Evolutionary conservation across 1,140 invertebrate species (phyloP), one percentile per base, ranked within the genome.

Genomic region (Drosophila kurseongensis): DNA sequence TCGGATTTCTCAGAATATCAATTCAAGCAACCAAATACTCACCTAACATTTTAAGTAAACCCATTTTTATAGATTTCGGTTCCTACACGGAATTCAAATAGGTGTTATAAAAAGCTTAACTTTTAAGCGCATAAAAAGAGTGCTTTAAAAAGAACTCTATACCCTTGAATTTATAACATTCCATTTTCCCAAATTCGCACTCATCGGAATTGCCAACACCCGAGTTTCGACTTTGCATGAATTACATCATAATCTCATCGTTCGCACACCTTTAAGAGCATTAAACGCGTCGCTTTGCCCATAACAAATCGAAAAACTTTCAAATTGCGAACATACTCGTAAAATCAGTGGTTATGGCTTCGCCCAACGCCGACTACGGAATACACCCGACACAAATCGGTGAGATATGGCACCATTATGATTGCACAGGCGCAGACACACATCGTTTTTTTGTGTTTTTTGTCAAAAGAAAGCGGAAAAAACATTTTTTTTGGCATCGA

Each of bases 311-410:
- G 72, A 66, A 67, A 63, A 75, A 75, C 68, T 72, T 72, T 72
- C 67, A 71, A 71, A 71, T 71, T 71, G 67, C 67, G 18, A 73
- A 73, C 69, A 73, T 73, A 44, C 47, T 68, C 65, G 47, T 68
- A 73, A 73, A 73, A 73, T 73, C 56, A 41, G 67, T 73, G 72
- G 75, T 76, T 76, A 76, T 76, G 72, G 62, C 72, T 76, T 76
- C 48, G 18, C 51, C 44, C 52, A 41, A 27, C 16, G 14, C 36
- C 50, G n/a, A 42, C 56, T 61, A 61, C 32, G 23, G 68, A 69
- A 72, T 72, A 36, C 2, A 51, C 68, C 58, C 59, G 51, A 75
- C 35, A 10, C 60, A 51, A 75, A 66, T 51, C 52, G 61, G 13
- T 57, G 60, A 75, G 52, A 75, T 67, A 75, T 76, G 72, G 73